Evolutionary conservation across 1,140 invertebrate species (phyloP).

Genomic region (Drosophila azteca): DNA sequence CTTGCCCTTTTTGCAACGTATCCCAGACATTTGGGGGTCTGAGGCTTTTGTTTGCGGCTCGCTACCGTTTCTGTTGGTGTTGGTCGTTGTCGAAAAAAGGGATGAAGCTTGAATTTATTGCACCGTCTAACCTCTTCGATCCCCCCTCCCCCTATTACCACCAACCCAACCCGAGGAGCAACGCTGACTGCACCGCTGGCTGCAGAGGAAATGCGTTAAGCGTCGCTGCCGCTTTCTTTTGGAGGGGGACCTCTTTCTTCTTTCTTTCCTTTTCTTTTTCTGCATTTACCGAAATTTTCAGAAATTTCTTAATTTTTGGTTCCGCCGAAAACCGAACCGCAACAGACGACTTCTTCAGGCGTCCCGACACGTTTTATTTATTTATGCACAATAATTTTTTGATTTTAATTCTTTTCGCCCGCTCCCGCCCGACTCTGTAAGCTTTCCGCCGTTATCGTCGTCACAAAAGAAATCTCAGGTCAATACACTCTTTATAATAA

Average conservation of each 20-base stretch:
- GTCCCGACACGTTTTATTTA: conserved; percentile 11
- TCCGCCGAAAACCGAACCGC: conserved; percentile 28
- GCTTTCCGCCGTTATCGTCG: conserved; percentile 10
- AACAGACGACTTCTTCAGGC: conserved; percentile 3
- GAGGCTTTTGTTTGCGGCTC: conserved; percentile 50
- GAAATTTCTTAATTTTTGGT: conserved; percentile 44
- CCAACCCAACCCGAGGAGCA: conserved; percentile 1
- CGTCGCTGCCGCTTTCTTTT: conserved; percentile 27
- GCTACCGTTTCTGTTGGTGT: conserved; percentile 51
- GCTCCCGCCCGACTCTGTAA: too few species aligned
- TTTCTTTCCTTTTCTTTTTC: conserved; percentile 18
- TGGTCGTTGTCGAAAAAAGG: conserved; percentile 59
- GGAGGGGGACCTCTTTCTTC: background rate
- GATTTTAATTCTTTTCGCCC: conserved; percentile 26
- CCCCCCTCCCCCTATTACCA: conserved; percentile 11
- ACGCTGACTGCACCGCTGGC: conserved; percentile 15
- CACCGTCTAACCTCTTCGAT: conserved; percentile 38
- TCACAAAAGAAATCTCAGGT: conserved; percentile 60
- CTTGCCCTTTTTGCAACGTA: conserved; percentile 65
- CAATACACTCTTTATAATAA: conserved; percentile 48
- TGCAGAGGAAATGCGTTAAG: conserved; percentile 36
- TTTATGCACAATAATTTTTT: conserved; percentile 60
- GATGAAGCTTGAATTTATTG: conserved; percentile 77
- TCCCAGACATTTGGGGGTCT: conserved; percentile 70
- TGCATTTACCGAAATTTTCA: conserved; percentile 45